Base-by-base conservation (phyloP, 1,140 invertebrate species). In the Thereuonema tuberculata region DNA sequence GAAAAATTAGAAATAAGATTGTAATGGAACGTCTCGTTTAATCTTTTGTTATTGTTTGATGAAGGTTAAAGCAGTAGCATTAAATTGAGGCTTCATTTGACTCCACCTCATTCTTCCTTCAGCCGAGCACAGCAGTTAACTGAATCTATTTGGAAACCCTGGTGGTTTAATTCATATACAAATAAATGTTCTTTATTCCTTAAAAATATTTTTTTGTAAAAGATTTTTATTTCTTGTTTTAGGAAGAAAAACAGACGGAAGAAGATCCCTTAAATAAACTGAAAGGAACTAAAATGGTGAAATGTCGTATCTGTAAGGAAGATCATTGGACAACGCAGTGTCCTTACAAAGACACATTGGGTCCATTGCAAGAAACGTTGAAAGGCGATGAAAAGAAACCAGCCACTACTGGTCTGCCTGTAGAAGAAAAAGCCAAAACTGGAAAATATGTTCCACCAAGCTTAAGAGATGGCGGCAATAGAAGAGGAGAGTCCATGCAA, bases 291-390 rank as follows among this genome's bases (percentile, higher is more conserved):
- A 72, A 69, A 84, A 81, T 91, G 66, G 89, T 96, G 56, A 92
- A 90, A 69, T 98, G 94, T 70, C 82, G 94, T 72, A 90, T 86
- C 60, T 98, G 93, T 76, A 90, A 90, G 69, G 89, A 89, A 20
- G 93, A 97, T 66, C 94, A 98, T 79, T 98, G 93, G 92, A 96
- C 93, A 3, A 83, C 89, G 50, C 91, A 91, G 66, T 98, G 94
- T 81, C 94, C 94, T 1, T 98, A 90, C 79, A 96, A 96, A 74
- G 89, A 95, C 67, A 90, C 76, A 25, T 84, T 67, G 78, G 70
- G 64, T 46, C 71, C 68, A 21, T 67, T 68, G 5, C 66, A 69
- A 24, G 67, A 71, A 37, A 63, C 83, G 62, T 76, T 89, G 61
- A 79, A 71, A 66, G 70, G 70, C 74, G 64, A 60, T 56, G 48